phyloP scores from a whole-genome alignment of 2,113 vertebrate species.

The Plectropomus leopardus region DNA sequence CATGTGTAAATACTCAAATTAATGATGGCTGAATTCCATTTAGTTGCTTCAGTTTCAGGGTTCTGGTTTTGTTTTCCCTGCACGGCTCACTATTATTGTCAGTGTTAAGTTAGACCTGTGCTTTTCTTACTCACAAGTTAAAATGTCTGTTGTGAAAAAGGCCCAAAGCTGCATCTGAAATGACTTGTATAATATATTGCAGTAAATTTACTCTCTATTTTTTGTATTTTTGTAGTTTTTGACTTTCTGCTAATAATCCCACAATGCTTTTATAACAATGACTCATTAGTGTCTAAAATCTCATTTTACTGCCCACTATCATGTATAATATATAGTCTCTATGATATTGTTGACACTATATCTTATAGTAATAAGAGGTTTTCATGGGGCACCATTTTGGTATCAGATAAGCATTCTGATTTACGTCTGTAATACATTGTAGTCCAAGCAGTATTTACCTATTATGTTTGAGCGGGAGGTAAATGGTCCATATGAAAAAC shows the following conservation, averaged over 20 bases:
- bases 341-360: too few relatives aligned
- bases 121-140: neutral
- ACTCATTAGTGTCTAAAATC: neutral
- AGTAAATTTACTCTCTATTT: neutral
- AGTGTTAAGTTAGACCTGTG: conserved; percentile 4
- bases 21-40: neutral
- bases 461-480: too few relatives aligned
- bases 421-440: too few relatives aligned
- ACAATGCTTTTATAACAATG: neutral
- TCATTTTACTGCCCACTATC: neutral
- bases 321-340: neutral
- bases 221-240: too few relatives aligned
- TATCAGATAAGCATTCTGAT: too few relatives aligned
- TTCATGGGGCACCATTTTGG: neutral
- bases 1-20: neutral
- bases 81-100: neutral
- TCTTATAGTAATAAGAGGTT: neutral
- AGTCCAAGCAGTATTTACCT: too few relatives aligned
- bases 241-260: neutral
- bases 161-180: neutral
- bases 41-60: conserved; percentile 13
- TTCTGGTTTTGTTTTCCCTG: neutral
- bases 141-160: conserved; percentile 24
- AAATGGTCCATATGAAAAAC: too few relatives aligned
- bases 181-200: neutral